Percentiles rank a stretch among this genome's conserved stretches.
phyloP scores from a whole-genome alignment of 30 jellyfish, hydroid and myxozoan species.

The Cassiopea xamachana region DNA sequence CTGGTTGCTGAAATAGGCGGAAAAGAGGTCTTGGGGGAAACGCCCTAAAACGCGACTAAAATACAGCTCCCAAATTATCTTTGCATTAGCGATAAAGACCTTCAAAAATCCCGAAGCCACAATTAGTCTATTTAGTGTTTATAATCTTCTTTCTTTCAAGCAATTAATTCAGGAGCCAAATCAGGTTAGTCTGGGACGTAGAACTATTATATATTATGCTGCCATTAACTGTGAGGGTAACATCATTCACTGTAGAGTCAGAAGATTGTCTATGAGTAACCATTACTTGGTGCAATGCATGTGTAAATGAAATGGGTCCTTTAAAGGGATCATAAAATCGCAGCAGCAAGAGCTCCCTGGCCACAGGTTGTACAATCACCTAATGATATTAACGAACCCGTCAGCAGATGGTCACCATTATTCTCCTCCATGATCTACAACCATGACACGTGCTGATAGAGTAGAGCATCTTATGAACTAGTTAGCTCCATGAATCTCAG shows the following conservation, averaged over 20 bases:
- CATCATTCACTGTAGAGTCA: neutral
- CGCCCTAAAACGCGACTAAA: no score
- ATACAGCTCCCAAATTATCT: no score
- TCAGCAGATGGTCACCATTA: neutral
- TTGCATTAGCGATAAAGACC: no score
- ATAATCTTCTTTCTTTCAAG: neutral
- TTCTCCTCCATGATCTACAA: neutral
- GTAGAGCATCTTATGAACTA: neutral
- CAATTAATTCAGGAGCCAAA: neutral
- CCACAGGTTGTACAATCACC: neutral
- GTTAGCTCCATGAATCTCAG: neutral
- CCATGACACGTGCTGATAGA: neutral
- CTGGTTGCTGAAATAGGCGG: no score
- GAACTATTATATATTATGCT: neutral
- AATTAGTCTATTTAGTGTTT: neutral
- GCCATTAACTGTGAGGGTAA: neutral
- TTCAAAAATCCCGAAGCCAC: no score
- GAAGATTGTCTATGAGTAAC: neutral
- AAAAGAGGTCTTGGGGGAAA: no score
- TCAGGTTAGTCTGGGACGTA: neutral
- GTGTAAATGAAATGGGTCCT: neutral
- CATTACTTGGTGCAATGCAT: neutral
- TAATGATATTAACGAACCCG: neutral
- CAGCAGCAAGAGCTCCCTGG: neutral
- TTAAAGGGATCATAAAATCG: neutral